Conservation (phyloP, 2,888 invertebrate genomes). For the Nipponacmea schrenckii region DNA sequence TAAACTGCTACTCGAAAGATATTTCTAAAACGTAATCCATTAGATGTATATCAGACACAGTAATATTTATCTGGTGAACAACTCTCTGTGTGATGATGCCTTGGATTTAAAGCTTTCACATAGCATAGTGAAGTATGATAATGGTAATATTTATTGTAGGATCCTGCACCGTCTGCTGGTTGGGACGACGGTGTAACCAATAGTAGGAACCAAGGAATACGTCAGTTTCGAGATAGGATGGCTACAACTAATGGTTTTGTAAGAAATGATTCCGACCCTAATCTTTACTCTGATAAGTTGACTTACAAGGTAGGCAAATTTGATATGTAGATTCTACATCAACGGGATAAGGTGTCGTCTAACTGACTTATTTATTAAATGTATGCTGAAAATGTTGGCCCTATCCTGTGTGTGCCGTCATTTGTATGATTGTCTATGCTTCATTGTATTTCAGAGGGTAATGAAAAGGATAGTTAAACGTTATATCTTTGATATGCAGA, state of each 20-base stretch:
- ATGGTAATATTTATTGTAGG: conserved; percentile 1
- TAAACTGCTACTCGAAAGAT: no score
- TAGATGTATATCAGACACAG: no score
- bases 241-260: conserved; percentile 58
- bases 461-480: conserved; percentile 60
- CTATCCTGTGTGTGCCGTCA: not conserved
- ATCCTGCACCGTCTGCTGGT: conserved; percentile 15
- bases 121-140: no score
- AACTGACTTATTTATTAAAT: not conserved
- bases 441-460: conserved; percentile 44
- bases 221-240: conserved; percentile 51
- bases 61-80: not conserved
- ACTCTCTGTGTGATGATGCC: not conserved
- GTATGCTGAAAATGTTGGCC: not conserved
- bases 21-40: no score
- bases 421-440: conserved; percentile 6
- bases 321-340: not conserved
- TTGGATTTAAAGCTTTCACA: no score
- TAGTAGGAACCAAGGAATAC: conserved; percentile 40
- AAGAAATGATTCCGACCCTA: conserved; percentile 54
- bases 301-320: conserved; percentile 51
- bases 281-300: conserved; percentile 45
- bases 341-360: not conserved
- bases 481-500: conserved; percentile 57
- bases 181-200: conserved; percentile 25